A percentile compares a stretch with the other conserved stretches of the same genome.
Evolutionary conservation across 2,888 invertebrate species (phyloP).

Genomic region (Netelia melanura): DNA sequence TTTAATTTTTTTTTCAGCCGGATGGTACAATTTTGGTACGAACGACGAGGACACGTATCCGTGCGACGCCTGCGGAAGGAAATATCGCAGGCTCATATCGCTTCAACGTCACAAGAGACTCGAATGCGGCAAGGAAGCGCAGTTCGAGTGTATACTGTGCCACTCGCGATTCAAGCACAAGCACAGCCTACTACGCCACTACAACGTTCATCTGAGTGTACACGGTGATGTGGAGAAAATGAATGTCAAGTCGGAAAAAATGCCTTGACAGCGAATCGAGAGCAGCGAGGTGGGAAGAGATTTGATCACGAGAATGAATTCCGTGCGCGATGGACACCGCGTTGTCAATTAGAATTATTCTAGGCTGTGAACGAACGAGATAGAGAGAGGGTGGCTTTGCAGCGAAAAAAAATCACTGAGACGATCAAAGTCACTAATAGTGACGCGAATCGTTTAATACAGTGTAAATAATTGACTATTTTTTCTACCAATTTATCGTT

Average conservation of each 20-base stretch:
- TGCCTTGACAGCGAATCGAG: constrained; percentile 30
- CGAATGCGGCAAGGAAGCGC: constrained; percentile 86
- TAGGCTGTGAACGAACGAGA: constrained; percentile 54
- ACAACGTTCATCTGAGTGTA: constrained; percentile 67
- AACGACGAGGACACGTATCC: constrained; percentile 74
- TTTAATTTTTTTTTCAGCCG: constrained; percentile 77
- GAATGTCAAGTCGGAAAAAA: constrained; percentile 44
- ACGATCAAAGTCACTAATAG: background rate
- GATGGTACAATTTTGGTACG: constrained; percentile 69
- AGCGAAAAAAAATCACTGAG: background rate
- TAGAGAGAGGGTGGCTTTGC: too few relatives aligned
- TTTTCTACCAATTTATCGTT: background rate
- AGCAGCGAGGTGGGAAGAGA: background rate
- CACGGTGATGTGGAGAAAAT: constrained; percentile 60
- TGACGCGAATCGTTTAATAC: background rate
- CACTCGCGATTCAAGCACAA: constrained; percentile 82
- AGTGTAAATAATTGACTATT: constrained; percentile 11
- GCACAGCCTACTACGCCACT: constrained; percentile 80
- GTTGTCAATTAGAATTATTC: constrained; percentile 10
- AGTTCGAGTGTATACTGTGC: constrained; percentile 85
- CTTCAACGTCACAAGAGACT: constrained; percentile 85
- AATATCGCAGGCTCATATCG: constrained; percentile 79
- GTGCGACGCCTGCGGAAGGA: constrained; percentile 80
- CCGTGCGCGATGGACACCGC: background rate
- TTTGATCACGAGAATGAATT: background rate